Percentiles rank a stretch among this genome's conserved stretches.
Evolutionary conservation across 2,888 invertebrate species (phyloP).

Genomic region (Ophion ellenae): DNA sequence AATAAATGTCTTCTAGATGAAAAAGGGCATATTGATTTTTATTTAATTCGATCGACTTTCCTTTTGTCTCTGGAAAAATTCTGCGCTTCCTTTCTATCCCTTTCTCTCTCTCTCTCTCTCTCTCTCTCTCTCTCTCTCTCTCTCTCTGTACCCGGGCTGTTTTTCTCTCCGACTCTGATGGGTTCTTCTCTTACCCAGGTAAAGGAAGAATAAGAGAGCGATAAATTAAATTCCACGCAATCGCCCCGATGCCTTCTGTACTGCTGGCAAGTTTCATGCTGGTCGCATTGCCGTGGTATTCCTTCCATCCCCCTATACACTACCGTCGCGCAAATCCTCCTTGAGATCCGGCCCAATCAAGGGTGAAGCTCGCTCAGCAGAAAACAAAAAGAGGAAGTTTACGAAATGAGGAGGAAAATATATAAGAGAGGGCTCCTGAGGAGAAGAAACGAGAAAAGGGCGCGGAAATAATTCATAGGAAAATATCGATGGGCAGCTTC

Average conservation of each 20-base stretch:
- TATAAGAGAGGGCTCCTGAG: slow-evolving; percentile 20
- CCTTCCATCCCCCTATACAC: slow-evolving; percentile 11
- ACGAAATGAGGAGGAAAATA: slow-evolving; percentile 45
- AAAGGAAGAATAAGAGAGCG: slow-evolving; percentile 54
- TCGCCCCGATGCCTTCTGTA: slow-evolving; percentile 45
- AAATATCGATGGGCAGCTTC: not conserved
- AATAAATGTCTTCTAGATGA: not conserved
- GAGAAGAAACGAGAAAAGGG: slow-evolving; percentile 6
- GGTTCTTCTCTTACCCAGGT: slow-evolving; percentile 28
- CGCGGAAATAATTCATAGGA: not conserved
- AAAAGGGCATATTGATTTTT: not conserved
- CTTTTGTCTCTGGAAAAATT: too few species aligned
- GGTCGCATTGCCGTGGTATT: slow-evolving; percentile 38
- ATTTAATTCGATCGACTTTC: not conserved
- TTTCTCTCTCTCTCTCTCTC: not conserved
- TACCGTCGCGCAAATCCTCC: slow-evolving; percentile 46
- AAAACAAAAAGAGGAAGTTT: slow-evolving; percentile 45
- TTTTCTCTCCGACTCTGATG: slow-evolving; percentile 30
- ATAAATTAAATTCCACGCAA: slow-evolving; percentile 66
- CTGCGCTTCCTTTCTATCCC: not conserved
- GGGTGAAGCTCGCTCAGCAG: slow-evolving; percentile 53
- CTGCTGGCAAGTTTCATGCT: slow-evolving; percentile 18
- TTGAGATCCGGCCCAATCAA: slow-evolving; percentile 65
- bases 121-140: not conserved
- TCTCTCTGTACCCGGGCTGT: slow-evolving; percentile 15